phyloP scores from a whole-genome alignment of 2,888 invertebrate genomes.

The Arrhopalites spinosus region DNA sequence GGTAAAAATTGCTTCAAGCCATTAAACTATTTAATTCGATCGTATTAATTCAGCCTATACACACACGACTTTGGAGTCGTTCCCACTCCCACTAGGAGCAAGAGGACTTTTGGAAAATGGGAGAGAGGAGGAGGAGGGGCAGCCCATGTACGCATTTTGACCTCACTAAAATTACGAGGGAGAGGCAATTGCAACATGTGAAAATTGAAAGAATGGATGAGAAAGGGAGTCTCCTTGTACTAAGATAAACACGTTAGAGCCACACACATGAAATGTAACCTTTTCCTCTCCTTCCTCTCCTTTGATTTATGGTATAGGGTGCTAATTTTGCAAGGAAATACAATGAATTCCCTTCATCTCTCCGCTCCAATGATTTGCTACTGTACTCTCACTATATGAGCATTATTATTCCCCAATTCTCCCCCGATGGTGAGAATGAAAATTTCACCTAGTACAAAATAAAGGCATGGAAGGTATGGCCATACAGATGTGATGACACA shows the following conservation, averaged over 20 bases:
- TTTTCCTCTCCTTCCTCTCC: conserved; percentile 11
- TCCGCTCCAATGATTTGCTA: conserved; percentile 15
- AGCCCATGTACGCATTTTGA: conserved; percentile 8
- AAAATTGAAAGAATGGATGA: conserved; percentile 18
- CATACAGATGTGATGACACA: too few species aligned
- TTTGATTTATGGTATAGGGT: conserved; percentile 34
- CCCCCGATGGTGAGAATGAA: too few species aligned
- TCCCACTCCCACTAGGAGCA: neutral
- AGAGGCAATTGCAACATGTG: conserved; percentile 22
- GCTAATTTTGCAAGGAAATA: conserved; percentile 35
- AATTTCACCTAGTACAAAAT: too few species aligned
- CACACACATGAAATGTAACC: conserved; percentile 8
- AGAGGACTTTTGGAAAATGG: neutral
- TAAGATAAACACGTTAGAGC: neutral
- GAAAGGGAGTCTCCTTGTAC: neutral
- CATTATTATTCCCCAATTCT: too few species aligned
- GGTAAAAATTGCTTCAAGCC: conserved; percentile 25
- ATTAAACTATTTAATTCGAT: conserved; percentile 36
- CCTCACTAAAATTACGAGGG: too few species aligned
- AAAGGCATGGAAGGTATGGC: too few species aligned
- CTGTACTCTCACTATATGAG: neutral
- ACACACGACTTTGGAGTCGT: conserved; percentile 6
- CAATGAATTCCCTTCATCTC: conserved; percentile 26
- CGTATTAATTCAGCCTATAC: conserved; percentile 28
- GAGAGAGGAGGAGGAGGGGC: neutral